Base-by-base conservation (phyloP, 2,113 vertebrate species). In the Spilogale gracilis region DNA sequence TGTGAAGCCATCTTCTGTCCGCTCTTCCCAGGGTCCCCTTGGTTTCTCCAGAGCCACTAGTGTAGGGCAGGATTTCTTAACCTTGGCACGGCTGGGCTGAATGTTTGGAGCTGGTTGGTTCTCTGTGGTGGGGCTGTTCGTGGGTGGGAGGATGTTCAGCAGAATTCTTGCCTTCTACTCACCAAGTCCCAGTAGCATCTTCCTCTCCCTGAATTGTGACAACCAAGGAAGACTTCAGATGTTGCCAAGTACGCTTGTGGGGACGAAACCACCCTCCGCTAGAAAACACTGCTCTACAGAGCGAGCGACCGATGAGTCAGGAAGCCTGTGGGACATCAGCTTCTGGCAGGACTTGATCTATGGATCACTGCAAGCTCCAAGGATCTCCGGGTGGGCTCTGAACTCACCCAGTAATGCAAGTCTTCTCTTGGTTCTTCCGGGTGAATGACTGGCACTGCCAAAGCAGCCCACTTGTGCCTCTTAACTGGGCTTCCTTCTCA, bases 191-290 rank as follows among this genome's bases (percentile, higher is more conserved):
- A 18, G 30, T 0, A 80, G 61, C 60, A 20, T 16, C 74, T 78
- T 12, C 67, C 12, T 18, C 3, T 52, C 17, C n/a, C 21, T 20
- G 18, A 60, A 48, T 4, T 63, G n/a, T 13, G 3, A 56, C 73
- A 73, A 18, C 9, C 9, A 61, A 45, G 61, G 86, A 54, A 71
- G 23, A 45, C 83, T 60, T 27, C 60, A 54, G n/a, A 56, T 32
- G 10, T 32, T 73, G 25, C 16, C 61, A 32, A 32, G 27, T 45
- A 45, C 69, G 52, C 3, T 11, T 65, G 6, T 20, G 8, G 14
- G 6, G 27, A 21, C 32, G 45, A 52, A 58, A 58, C 2, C 61
- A 20, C 5, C 21, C 17, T 12, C 3, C 1, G 2, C 0, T 67
- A 61, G 61, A 63, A 45, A 43, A 17, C 54, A 18, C 54, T 74